Base-by-base conservation (phyloP, 2,888 invertebrate genomes). In the Erynnis tages region DNA sequence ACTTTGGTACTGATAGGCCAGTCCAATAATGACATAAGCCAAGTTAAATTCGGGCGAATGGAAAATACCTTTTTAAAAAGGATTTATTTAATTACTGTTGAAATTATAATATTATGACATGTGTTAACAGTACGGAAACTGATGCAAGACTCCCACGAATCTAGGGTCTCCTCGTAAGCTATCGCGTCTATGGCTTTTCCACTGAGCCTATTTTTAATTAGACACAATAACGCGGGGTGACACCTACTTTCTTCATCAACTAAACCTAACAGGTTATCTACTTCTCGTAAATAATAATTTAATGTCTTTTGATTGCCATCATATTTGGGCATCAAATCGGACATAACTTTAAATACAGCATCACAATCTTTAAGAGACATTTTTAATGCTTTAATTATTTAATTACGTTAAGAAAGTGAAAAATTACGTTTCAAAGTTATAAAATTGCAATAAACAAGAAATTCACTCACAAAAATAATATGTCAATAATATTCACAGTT, bases 121-220 rank as follows among this genome's bases (percentile, higher is more conserved):
- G n/a, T n/a, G n/a, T n/a, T n/a, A n/a, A n/a, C n/a, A n/a, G n/a
- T n/a, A n/a, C n/a, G n/a, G n/a, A n/a, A n/a, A n/a, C n/a, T n/a
- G n/a, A n/a, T n/a, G n/a, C n/a, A n/a, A n/a, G n/a, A n/a, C n/a
- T 34, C 48, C 54, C 43, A 54, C 1, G 48, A 34, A 7, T 40
- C 25, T n/a, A 53, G 25, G 0, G 34, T 23, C 1, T 35, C 23
- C 35, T 54, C 50, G 17, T 50, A 50, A 2, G 53, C 53, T 7
- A 54, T 41, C 10, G 35, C 53, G 16, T 55, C 48, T 32, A 53
- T 45, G 3, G 49, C 48, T 29, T 41, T 44, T 7, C 53, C 53
- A 41, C 53, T 55, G 19, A 55, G 41, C 21, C 44, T 55, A 38
- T 38, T 48, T 19, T 55, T 53, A 30, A 43, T 43, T 6, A 43